Base-by-base conservation (phyloP, 2,888 invertebrate genomes). In the Caenorhabditis becei region DNA sequence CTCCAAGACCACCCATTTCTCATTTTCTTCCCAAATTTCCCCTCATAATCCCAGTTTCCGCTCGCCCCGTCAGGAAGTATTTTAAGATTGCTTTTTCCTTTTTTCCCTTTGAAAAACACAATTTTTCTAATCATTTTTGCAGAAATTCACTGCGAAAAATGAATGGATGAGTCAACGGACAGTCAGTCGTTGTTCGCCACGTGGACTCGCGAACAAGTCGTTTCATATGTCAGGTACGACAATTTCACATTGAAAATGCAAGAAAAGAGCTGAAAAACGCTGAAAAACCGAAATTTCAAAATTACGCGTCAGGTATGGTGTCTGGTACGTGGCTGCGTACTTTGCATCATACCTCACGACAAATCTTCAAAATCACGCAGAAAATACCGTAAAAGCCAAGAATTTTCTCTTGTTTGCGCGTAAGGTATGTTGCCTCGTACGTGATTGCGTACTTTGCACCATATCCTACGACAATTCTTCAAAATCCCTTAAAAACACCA, bases 181-280 rank as follows among this genome's bases (percentile, higher is more conserved):
- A 49, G 41, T 37, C 58, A 28, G 47, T 71, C 70, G 61, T 67
- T 78, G 20, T 81, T 78, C 23, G 66, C 32, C 61, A 65, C 71
- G 51, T 85, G 83, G 83, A 85, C 83, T 7, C 79, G 85, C n/a
- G 85, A 85, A 58, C 83, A 83, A 37, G 79, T 85, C 32, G 85
- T 85, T 1, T 80, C 82, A 11, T 83, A 77, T 66, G 85, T 85
- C 14, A 85, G 85, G 85, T 83, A 47, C 51, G 62, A 7, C 44
- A 37, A 59, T 37, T 24, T 47, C 18, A 4, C 3, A 41, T 41
- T 14, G 10, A 41, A 14, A 41, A 41, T 11, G 14, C 41, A 2
- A 14, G 10, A 32, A 32, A 32, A 32, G 5, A 8, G 28, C 53
- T 54, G 16, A 58, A 35, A 35, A 59, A 10, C 14, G 32, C 10